These are phyloP conservation scores for Orchestia grillus DNA, from an alignment of 1,140 invertebrate species.

Conservation along the genomic window DNA sequence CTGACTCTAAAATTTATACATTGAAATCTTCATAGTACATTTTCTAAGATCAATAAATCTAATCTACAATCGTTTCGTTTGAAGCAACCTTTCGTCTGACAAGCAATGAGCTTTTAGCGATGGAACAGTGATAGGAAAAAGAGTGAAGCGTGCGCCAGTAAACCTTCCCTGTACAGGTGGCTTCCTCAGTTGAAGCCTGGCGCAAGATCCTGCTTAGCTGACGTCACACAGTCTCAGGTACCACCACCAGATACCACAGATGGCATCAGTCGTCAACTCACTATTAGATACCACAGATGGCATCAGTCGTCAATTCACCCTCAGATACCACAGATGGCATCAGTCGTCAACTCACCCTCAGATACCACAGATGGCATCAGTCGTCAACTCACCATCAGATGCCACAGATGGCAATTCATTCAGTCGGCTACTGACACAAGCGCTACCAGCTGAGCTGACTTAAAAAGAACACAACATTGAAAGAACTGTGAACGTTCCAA, in stretches of 20 bases:
- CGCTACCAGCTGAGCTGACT: too few species aligned
- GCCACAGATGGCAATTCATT: too few species aligned
- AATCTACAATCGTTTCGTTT: too few species aligned
- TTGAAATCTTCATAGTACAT: not conserved
- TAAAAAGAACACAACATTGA: too few species aligned
- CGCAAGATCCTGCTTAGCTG: not conserved
- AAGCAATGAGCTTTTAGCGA: not conserved
- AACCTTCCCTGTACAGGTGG: not conserved
- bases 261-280: too few species aligned
- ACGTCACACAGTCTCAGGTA: not conserved
- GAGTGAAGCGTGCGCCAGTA: not conserved
- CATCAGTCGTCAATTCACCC: not conserved
- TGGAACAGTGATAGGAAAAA: not conserved
- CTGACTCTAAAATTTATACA: not conserved
- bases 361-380: too few species aligned
- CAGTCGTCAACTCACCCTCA: too few species aligned
- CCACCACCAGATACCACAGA: not conserved
- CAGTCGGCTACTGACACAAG: too few species aligned
- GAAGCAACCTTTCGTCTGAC: too few species aligned
- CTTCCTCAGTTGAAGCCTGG: not conserved
- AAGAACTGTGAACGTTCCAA: too few species aligned
- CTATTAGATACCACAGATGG: too few species aligned
- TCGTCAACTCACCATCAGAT: too few species aligned
- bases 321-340: not conserved
- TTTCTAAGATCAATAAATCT: not conserved